These are phyloP conservation scores for Cephonodes hylas DNA, from an alignment of 2,888 invertebrate genomes.

Conservation along the genomic window DNA sequence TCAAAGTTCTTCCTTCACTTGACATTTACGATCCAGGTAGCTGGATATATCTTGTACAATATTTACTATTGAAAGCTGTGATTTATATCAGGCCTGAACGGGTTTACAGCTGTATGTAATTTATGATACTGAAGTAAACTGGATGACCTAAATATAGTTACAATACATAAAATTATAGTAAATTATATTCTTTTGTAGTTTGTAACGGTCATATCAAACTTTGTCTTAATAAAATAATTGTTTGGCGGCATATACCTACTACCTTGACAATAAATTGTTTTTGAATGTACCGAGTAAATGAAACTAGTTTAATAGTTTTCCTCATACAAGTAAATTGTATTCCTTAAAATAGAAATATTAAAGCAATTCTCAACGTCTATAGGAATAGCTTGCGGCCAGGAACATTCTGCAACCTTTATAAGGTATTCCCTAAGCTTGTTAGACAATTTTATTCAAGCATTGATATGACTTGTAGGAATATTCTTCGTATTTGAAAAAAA, in stretches of 20 bases:
- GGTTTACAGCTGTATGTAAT: background rate
- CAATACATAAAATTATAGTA: background rate
- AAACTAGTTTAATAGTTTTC: too few relatives aligned
- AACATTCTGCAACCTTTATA: too few relatives aligned
- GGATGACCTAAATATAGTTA: background rate
- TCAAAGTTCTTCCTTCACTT: constrained; percentile 24
- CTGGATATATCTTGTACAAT: background rate
- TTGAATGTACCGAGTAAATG: background rate
- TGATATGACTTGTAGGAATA: too few relatives aligned
- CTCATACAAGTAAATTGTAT: too few relatives aligned
- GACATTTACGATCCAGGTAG: constrained; percentile 27
- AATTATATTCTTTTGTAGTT: background rate
- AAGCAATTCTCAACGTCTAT: too few relatives aligned
- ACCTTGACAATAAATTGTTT: background rate
- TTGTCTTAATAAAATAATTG: background rate
- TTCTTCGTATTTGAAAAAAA: too few relatives aligned
- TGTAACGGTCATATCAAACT: background rate
- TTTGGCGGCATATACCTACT: background rate
- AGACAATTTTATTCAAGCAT: too few relatives aligned
- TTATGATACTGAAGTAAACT: background rate
- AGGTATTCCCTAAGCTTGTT: too few relatives aligned
- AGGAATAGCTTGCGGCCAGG: too few relatives aligned
- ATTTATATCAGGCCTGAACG: constrained; percentile 9
- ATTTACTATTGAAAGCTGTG: constrained; percentile 5
- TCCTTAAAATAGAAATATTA: too few relatives aligned